Evolutionary conservation across 2,888 invertebrate species (phyloP), one percentile per base, ranked within the genome.

Genomic region (Cryptocephalus primarius): DNA sequence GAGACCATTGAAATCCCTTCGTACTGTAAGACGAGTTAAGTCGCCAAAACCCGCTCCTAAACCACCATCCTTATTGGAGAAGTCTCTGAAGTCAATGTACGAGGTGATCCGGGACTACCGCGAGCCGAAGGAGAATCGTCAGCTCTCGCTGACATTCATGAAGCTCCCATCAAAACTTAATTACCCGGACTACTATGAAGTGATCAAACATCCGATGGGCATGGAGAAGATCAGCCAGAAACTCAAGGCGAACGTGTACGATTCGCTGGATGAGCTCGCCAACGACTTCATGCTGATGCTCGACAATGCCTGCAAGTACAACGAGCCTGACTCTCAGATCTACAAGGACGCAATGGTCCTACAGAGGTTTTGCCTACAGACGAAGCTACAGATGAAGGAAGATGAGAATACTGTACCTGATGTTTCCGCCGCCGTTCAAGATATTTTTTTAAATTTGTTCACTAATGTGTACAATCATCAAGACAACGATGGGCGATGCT

Each of bases 151-250:
- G 13, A 93, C 95, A 52, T 97, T 99, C 70, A 87, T 91, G 77
- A 93, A 93, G 68, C 75, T 99, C 40, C 97, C 97, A 1, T 89
- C 88, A 41, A 93, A 91, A 49, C 43, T 55, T 31, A 90, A 95
- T 63, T 95, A 95, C 70, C 96, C 97, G 0, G 93, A 94, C 64
- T 99, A 99, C 69, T 97, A 95, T 65, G 94, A 96, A 66, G 85
- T 96, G 0, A 97, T 99, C 46, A 92, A 91, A 62, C 87, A 86
- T 56, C 97, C 99, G 0, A 91, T 99, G 63, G 96, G 97, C 66
- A 83, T 99, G 83, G 93, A 94, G 64, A 85, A 85, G 63, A 94
- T 99, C 48, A 85, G 88, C 0, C 86, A 87, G 46, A 90, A 90
- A 61, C 71, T 91, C 32, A 89, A 88, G 68, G 81, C 80, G 51